Conservation (phyloP, 35 echinoderm and acorn worm genomes). For the Anneissia japonica region DNA sequence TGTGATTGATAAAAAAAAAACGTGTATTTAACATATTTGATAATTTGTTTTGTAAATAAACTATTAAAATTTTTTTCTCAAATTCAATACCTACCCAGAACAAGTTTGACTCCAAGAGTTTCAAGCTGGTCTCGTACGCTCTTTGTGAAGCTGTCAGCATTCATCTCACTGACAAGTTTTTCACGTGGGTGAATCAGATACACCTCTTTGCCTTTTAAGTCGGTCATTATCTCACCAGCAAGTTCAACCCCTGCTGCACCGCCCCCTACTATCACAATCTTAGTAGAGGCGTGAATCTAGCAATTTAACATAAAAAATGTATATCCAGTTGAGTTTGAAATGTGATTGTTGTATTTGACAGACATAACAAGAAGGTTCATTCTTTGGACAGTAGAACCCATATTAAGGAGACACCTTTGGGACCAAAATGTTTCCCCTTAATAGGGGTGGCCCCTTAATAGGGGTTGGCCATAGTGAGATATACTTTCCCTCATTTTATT, state of each 20-base stretch:
- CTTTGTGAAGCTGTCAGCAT: slow-evolving; percentile 30
- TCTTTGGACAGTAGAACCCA: no score
- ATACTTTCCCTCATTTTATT: no score
- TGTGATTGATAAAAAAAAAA: background rate
- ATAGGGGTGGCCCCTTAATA: no score
- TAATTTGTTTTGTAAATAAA: no score
- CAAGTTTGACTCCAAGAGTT: slow-evolving; percentile 46
- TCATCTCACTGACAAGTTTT: slow-evolving; percentile 28
- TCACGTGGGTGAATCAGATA: slow-evolving; percentile 58
- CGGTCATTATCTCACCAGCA: slow-evolving; percentile 77
- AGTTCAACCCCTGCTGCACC: slow-evolving; percentile 80
- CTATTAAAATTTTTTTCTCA: no score
- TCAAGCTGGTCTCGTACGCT: slow-evolving; percentile 25
- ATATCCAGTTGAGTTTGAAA: no score
- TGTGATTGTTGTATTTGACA: no score
- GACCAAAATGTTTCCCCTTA: no score
- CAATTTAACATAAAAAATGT: no score
- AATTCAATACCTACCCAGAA: slow-evolving; percentile 47
- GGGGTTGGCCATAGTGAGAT: no score
- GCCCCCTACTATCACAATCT: slow-evolving; percentile 67
- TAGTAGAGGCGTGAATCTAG: slow-evolving; percentile 66
- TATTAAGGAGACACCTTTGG: no score
- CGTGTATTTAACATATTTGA: background rate
- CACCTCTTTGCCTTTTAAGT: slow-evolving; percentile 57
- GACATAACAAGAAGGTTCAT: no score